Percentiles rank a stretch among this genome's conserved stretches.
These are phyloP conservation scores for Sebastolobus alascanus DNA, from an alignment of 2,797 vertebrate genomes.

Conservation along the genomic window DNA sequence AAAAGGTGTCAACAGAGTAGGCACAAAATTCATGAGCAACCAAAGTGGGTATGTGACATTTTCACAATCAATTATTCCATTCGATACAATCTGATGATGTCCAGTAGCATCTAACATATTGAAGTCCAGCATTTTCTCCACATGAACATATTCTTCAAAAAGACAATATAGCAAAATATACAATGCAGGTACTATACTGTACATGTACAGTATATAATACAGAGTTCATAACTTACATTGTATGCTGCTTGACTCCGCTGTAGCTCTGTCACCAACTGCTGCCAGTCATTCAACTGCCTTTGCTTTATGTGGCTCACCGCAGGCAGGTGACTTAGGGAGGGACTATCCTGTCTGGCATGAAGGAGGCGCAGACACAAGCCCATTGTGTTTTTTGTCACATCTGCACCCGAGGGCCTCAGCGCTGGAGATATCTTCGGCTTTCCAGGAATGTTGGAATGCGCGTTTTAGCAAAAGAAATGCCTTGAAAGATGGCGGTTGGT, in stretches of 20 bases:
- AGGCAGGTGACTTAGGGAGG: conserved; percentile 59
- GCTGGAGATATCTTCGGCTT: conserved; percentile 1
- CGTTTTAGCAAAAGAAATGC: neutral
- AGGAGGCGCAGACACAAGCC: conserved; percentile 52
- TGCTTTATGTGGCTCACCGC: conserved; percentile 43
- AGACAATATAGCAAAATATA: neutral
- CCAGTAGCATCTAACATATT: neutral
- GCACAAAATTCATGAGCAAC: neutral
- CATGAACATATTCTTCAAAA: neutral
- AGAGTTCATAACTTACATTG: conserved; percentile 43
- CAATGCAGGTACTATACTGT: too few species aligned
- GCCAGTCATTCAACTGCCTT: conserved; percentile 37
- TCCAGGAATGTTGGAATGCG: conserved; percentile 24
- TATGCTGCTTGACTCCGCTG: conserved; percentile 27
- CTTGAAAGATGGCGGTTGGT: neutral
- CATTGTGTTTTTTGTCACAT: conserved; percentile 37
- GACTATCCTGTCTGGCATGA: conserved; percentile 42
- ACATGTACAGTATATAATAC: neutral
- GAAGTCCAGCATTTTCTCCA: neutral
- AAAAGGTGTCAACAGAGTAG: neutral
- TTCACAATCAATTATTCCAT: neutral
- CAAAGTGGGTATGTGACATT: neutral
- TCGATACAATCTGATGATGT: neutral
- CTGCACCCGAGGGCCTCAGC: neutral
- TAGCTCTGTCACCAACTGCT: conserved; percentile 44